Conservation (phyloP, 1,140 invertebrate species). For the Heliconius eleuchia region DNA sequence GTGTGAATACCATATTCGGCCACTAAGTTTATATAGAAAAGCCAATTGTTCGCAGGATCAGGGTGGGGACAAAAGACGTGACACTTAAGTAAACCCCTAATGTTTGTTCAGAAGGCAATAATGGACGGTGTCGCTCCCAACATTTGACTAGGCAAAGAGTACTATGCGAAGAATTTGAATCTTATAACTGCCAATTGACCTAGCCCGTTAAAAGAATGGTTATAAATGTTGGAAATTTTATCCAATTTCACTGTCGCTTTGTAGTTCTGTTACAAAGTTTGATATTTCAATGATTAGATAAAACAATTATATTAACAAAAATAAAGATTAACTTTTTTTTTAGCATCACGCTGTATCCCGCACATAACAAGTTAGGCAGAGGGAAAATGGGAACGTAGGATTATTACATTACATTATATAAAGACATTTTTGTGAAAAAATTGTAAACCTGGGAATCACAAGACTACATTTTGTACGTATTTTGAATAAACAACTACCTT, state of each 20-base stretch:
- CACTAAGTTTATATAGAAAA: slow-evolving; percentile 36
- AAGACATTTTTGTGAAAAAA: no score
- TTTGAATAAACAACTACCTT: neutral
- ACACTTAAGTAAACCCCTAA: slow-evolving; percentile 55
- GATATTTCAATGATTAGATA: no score
- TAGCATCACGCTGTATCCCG: no score
- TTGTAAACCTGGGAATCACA: no score
- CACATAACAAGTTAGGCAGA: no score
- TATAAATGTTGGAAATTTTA: neutral
- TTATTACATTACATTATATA: no score
- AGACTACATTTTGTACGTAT: neutral
- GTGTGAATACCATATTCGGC: slow-evolving; percentile 25
- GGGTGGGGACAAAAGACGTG: slow-evolving; percentile 51
- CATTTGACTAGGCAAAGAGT: slow-evolving; percentile 64
- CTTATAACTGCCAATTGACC: slow-evolving; percentile 24
- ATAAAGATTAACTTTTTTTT: no score
- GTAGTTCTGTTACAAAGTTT: neutral
- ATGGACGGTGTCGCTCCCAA: slow-evolving; percentile 57
- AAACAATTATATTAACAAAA: no score
- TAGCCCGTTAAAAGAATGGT: neutral
- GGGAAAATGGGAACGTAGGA: no score
- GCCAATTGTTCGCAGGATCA: slow-evolving; percentile 41
- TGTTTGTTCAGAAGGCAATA: slow-evolving; percentile 71
- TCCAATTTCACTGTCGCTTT: neutral
- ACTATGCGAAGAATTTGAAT: slow-evolving; percentile 35